Evolutionary conservation across 1,140 invertebrate genomes (phyloP).

Genomic region (Procambarus clarkii): DNA sequence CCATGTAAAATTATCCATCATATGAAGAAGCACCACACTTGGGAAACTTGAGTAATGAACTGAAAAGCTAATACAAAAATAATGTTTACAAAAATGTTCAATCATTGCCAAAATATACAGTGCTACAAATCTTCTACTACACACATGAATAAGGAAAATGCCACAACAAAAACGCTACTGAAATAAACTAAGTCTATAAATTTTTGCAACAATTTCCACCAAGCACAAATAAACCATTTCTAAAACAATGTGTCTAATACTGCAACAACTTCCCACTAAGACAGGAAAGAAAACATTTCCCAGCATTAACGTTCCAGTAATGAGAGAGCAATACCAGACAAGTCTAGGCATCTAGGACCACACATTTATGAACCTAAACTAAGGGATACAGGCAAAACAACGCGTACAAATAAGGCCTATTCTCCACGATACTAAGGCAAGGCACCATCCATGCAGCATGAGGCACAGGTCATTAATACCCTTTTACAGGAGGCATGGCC

Average conservation of each 20-base stretch:
- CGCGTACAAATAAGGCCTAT: not conserved
- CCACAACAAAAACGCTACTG: not conserved
- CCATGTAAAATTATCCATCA: too few relatives aligned
- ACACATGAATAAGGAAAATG: not conserved
- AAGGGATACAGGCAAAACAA: slow-evolving; percentile 1
- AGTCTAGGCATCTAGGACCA: not conserved
- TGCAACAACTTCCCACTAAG: not conserved
- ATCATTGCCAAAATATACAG: not conserved
- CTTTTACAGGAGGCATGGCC: not conserved
- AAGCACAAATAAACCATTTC: not conserved
- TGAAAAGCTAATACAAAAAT: not conserved
- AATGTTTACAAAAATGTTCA: not conserved
- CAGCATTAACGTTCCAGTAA: not conserved
- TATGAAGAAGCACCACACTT: too few relatives aligned
- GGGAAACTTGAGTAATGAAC: not conserved
- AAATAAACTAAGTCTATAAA: not conserved
- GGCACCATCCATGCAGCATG: not conserved
- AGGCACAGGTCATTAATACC: not conserved
- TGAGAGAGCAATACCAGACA: not conserved
- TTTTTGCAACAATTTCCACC: not conserved
- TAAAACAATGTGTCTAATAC: not conserved
- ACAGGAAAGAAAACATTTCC: not conserved
- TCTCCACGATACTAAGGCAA: not conserved
- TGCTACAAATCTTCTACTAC: not conserved
- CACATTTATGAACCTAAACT: not conserved